Conservation (phyloP, 2,113 vertebrate species). For the Budorcas taxicolor region DNA sequence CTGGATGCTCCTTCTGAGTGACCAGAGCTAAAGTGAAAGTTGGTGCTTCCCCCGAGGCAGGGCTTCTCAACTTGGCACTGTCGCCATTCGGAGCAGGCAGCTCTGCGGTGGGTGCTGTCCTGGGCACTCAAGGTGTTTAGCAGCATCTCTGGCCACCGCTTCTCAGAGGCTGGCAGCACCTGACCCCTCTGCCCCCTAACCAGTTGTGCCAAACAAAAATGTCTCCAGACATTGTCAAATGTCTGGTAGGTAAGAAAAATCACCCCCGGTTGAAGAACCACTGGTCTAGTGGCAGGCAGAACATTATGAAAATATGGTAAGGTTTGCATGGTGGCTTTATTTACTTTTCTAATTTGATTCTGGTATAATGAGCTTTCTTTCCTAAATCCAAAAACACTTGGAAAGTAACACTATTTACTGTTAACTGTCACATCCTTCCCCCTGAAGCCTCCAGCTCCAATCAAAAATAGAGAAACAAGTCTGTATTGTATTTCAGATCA, state of each 20-base stretch:
- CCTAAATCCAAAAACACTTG: neutral
- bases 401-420: neutral
- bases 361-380: constrained; percentile 1
- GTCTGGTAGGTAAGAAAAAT: neutral
- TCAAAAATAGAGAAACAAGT: constrained; percentile 57
- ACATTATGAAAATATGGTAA: constrained; percentile 53
- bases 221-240: neutral
- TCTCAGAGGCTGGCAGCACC: neutral
- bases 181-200: neutral
- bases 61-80: neutral
- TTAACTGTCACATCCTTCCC: constrained; percentile 26
- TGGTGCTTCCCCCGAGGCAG: neutral
- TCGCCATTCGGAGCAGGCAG: neutral
- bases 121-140: neutral
- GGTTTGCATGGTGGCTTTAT: constrained; percentile 30
- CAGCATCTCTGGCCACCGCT: neutral
- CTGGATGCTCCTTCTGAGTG: constrained; percentile 69
- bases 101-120: neutral
- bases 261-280: neutral
- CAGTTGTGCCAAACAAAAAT: neutral
- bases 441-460: neutral
- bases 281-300: neutral
- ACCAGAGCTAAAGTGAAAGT: constrained; percentile 70
- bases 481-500: constrained; percentile 57
- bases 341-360: constrained; percentile 25